A percentile compares a stretch with the other conserved stretches of the same genome.
Evolutionary conservation across 2,888 invertebrate species (phyloP).

Genomic region (Drosophila tanythrix): DNA sequence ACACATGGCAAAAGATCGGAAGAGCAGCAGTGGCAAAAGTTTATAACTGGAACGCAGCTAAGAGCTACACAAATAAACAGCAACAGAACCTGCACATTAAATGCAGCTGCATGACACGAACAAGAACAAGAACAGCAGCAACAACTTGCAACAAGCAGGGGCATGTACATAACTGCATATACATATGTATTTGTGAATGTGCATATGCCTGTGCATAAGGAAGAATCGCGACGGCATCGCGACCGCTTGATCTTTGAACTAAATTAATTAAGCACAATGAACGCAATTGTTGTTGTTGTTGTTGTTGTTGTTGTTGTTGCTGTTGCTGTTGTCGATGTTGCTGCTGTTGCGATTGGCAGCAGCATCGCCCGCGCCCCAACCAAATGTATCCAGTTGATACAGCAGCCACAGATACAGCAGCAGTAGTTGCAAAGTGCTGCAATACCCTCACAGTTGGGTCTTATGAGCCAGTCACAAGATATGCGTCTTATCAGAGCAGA

Average conservation of each 20-base stretch:
- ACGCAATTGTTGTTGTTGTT: slow-evolving; percentile 81
- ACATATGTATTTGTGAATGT: not conserved
- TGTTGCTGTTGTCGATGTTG: slow-evolving; percentile 10
- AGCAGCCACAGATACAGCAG: slow-evolving; percentile 1
- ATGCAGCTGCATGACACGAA: slow-evolving; percentile 52
- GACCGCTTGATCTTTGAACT: slow-evolving; percentile 84
- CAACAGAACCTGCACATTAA: slow-evolving; percentile 52
- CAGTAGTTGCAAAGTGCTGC: not conserved
- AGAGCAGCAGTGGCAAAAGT: slow-evolving; percentile 16
- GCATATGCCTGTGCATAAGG: not conserved
- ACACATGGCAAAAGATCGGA: slow-evolving; percentile 39
- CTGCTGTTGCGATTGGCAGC: slow-evolving; percentile 18
- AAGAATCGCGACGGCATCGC: slow-evolving; percentile 73
- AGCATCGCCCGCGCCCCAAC: slow-evolving; percentile 21
- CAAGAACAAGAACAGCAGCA: slow-evolving; percentile 24
- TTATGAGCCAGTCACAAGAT: no score
- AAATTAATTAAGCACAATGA: slow-evolving; percentile 85
- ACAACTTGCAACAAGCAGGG: slow-evolving; percentile 34
- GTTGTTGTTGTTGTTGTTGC: not conserved
- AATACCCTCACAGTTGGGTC: not conserved
- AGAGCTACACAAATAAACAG: slow-evolving; percentile 52
- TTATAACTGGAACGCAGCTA: slow-evolving; percentile 52
- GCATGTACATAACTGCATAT: slow-evolving; percentile 5
- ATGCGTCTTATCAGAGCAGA: not conserved
- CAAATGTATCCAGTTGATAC: slow-evolving; percentile 28